Base-by-base conservation (phyloP, 2,888 invertebrate genomes). In the Erannis defoliaria region DNA sequence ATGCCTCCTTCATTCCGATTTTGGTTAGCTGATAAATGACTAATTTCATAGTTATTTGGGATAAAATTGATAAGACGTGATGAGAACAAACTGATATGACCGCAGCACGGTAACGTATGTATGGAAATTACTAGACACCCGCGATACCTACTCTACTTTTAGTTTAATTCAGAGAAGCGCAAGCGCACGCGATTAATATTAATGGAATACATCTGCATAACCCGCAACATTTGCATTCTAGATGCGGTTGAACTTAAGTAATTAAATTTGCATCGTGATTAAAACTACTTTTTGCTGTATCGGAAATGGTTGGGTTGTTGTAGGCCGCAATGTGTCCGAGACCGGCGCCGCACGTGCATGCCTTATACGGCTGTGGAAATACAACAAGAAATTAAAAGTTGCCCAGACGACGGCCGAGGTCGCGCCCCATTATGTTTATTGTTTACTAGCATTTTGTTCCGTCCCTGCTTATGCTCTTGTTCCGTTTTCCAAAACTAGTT, bases 341-440 rank as follows among this genome's bases (percentile, higher is more conserved):
- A 65, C 62, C 74, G 80, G 75, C 81, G 80, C 81, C 84, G 86
- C 90, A 88, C 85, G 90, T 87, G 89, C 85, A 72, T 66, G 64
- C 92, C 90, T 73, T 90, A 87, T 89, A 91, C 75, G 90, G 91
- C 76, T 74, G 75, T 76, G 82, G 80, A 86, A 85, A 82, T 86
- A 89, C 85, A 86, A 85, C 89, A 75, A 84, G 88, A 90, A 85
- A 88, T 88, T 88, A 88, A 77, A 90, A 85, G 82, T 86, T 82
- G 62, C 78, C 77, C 74, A 70, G 74, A 78, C 79, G 77, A 33
- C 18, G 69, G 62, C 71, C 82, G 85, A 88, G 88, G 88, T 80
- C 85, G 74, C 68, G 65, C 75, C 76, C 66, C 78, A 80, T 82
- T 81, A 82, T 81, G 78, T 86, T 84, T 37, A 83, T 82, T 82